Conservation (phyloP, 1,140 invertebrate species). For the Ceratosolen fusciceps region DNA sequence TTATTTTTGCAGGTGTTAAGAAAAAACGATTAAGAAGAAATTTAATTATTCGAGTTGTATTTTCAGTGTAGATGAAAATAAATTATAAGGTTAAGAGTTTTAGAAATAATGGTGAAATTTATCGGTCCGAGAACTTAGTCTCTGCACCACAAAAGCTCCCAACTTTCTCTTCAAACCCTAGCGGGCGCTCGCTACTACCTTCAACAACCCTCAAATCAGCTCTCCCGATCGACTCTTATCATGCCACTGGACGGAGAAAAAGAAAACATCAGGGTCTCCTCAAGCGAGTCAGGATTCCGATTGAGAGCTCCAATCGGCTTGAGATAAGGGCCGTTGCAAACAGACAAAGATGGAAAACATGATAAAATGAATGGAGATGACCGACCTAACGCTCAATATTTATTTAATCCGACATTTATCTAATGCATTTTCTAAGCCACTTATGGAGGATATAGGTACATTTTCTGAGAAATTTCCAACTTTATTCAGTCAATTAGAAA, state of each 20-base stretch:
- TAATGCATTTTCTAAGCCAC: too few species aligned
- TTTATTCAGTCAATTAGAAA: too few species aligned
- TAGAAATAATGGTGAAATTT: slow-evolving; percentile 27
- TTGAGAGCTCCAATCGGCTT: neutral
- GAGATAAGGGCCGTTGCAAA: neutral
- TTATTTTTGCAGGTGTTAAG: too few species aligned
- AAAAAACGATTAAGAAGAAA: too few species aligned
- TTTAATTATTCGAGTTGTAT: too few species aligned
- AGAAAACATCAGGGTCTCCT: neutral
- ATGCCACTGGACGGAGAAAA: neutral
- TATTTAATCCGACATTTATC: too few species aligned
- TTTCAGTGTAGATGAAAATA: too few species aligned
- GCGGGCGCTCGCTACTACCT: too few species aligned
- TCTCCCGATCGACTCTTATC: slow-evolving; percentile 19
- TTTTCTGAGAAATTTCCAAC: too few species aligned
- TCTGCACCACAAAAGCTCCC: slow-evolving; percentile 11
- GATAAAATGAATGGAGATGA: neutral
- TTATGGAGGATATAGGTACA: too few species aligned
- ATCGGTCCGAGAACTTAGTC: slow-evolving; percentile 8
- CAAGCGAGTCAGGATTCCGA: neutral
- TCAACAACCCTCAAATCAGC: neutral
- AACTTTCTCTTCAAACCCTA: neutral
- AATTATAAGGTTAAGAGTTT: neutral
- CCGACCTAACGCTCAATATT: neutral
- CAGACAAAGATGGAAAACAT: neutral